These are phyloP conservation scores for Ochropleura leucogaster DNA, from an alignment of 2,888 invertebrate species.

Conservation along the genomic window DNA sequence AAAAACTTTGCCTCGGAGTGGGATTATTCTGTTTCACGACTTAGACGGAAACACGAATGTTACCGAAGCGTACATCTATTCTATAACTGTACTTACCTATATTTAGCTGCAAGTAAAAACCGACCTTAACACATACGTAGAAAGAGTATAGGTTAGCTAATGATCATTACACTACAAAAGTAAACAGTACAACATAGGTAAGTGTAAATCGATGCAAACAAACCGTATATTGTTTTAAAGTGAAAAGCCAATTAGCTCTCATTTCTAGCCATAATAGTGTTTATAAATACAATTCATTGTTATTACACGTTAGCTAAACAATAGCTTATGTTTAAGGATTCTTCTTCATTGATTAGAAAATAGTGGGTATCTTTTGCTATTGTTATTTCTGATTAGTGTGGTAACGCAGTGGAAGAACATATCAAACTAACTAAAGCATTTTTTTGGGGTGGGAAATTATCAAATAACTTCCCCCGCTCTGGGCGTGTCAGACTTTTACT, in stretches of 20 bases:
- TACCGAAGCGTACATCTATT: background rate
- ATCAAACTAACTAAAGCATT: background rate
- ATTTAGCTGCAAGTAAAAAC: background rate
- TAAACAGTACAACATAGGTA: constrained; percentile 5
- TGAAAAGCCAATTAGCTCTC: constrained; percentile 49
- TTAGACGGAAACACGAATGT: background rate
- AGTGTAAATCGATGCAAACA: constrained; percentile 41
- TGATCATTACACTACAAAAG: constrained; percentile 22
- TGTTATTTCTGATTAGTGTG: constrained; percentile 20
- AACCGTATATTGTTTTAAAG: constrained; percentile 19
- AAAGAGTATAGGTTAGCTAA: background rate
- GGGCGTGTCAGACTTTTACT: too few relatives aligned
- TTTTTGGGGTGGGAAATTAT: too few relatives aligned
- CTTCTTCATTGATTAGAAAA: constrained; percentile 5
- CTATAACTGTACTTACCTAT: background rate
- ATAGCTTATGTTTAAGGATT: constrained; percentile 30
- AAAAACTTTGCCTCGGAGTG: background rate
- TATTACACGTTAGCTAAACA: constrained; percentile 27
- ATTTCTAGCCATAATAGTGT: constrained; percentile 36
- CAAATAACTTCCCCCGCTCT: too few relatives aligned
- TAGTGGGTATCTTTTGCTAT: constrained; percentile 10
- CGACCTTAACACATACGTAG: background rate
- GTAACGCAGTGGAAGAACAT: background rate
- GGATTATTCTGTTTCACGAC: background rate
- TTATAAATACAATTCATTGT: constrained; percentile 38